A percentile compares a stretch with the other conserved stretches of the same genome.
phyloP scores from a whole-genome alignment of 2,888 invertebrate genomes.

The Agrochola lychnidis region DNA sequence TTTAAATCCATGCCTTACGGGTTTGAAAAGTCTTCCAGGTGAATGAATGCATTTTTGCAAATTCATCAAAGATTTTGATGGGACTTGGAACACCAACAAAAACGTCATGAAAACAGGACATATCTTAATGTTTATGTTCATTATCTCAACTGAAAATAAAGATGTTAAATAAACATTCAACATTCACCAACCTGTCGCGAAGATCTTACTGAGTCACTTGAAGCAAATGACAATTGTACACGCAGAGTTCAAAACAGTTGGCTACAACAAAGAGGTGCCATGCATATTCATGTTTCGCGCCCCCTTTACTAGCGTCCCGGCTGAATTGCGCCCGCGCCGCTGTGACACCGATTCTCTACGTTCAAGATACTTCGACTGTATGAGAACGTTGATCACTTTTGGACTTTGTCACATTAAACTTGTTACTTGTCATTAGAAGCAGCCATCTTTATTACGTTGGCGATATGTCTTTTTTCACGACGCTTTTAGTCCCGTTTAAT shows the following conservation, averaged over 20 bases:
- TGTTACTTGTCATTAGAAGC: constrained; percentile 3
- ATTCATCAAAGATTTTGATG: background rate
- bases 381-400: constrained; percentile 28
- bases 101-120: background rate
- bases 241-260: constrained; percentile 78
- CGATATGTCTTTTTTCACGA: background rate
- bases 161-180: constrained; percentile 15
- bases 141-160: constrained; percentile 23
- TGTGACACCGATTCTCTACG: constrained; percentile 77
- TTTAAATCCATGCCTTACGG: no score
- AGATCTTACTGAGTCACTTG: constrained; percentile 60
- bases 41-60: background rate
- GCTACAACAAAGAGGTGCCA: constrained; percentile 80
- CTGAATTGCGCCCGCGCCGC: constrained; percentile 61
- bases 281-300: constrained; percentile 86
- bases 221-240: constrained; percentile 72
- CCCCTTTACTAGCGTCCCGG: constrained; percentile 73
- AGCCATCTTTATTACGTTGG: constrained; percentile 16
- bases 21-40: background rate
- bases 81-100: background rate
- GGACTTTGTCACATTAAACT: constrained; percentile 37
- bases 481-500: background rate
- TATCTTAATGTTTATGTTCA: background rate
- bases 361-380: constrained; percentile 76
- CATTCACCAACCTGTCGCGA: constrained; percentile 52